Base-by-base conservation (phyloP, 2,797 vertebrate species). In the Erithacus rubecula region DNA sequence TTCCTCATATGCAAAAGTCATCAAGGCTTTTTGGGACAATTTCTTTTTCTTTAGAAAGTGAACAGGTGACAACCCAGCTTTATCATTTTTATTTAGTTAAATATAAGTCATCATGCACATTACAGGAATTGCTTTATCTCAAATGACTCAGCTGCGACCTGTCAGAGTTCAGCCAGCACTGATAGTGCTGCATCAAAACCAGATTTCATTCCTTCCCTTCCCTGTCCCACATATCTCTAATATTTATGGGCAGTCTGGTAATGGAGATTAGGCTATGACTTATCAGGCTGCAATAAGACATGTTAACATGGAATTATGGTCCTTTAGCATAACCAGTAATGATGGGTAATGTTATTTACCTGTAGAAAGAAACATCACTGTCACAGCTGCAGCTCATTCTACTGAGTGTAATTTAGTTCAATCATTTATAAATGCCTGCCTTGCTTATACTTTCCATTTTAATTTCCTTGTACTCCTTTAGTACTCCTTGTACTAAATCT, bases 301-400 rank as follows among this genome's bases (percentile, higher is more conserved):
- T 26, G 91, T 93, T 93, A 93, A 91, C 87, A 88, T 82, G 74
- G 92, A 94, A 96, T 90, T 87, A 95, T 70, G 83, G 89, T 75
- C 88, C 74, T 94, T 92, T 90, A 95, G 94, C 71, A 85, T 59
- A 85, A 71, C 90, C 71, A 89, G 44, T 95, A 94, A 92, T 62
- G 83, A 95, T 70, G 55, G 81, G 89, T 89, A 95, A 95, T 93
- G 94, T 93, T 96, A 96, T 96, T 95, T 96, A 96, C 90, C 95
- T 96, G 90, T 88, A 93, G 86, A 95, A 94, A 93, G 81, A 94
- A 95, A 87, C 87, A 89, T 53, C 9, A 19, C 65, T 94, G 92
- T 86, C 92, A 82, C 91, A 94, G 92, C 87, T 86, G 82, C 78
- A 92, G 76, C 83, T 94, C 83, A 60, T 96, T 93, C 87, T 49